phyloP scores from a whole-genome alignment of 1,140 invertebrate species.

The Drosophila nikananu region DNA sequence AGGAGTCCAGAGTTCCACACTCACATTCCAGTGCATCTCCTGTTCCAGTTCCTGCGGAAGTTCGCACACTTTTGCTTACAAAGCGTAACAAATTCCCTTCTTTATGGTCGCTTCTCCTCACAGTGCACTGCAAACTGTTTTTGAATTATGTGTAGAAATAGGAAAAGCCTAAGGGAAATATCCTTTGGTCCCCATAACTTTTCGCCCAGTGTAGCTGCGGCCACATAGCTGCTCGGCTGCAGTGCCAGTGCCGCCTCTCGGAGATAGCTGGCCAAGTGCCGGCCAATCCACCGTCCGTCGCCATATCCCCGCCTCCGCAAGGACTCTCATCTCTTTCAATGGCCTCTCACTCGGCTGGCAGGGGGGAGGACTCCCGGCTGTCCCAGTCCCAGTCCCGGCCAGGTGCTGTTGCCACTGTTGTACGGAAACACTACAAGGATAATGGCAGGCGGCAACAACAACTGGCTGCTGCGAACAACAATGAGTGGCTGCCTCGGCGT shows the following conservation, averaged over 20 bases:
- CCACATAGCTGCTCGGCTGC: slow-evolving; percentile 32
- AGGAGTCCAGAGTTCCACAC: too few relatives aligned
- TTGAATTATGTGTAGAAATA: neutral
- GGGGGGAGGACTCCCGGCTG: neutral
- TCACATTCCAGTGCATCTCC: slow-evolving; percentile 27
- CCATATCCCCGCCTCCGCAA: slow-evolving; percentile 9
- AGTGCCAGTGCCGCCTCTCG: slow-evolving; percentile 45
- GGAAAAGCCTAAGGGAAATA: neutral
- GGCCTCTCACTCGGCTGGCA: slow-evolving; percentile 61
- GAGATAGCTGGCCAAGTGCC: slow-evolving; percentile 37
- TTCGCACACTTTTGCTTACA: slow-evolving; percentile 62
- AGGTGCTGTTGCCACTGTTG: slow-evolving; percentile 62
- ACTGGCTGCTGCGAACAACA: slow-evolving; percentile 52
- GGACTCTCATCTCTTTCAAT: slow-evolving; percentile 50
- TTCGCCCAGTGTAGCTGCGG: slow-evolving; percentile 2
- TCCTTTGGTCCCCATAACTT: neutral
- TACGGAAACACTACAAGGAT: slow-evolving; percentile 60
- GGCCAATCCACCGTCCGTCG: slow-evolving; percentile 21
- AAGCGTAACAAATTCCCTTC: slow-evolving; percentile 48
- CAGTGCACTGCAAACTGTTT: slow-evolving; percentile 10
- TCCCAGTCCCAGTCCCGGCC: slow-evolving; percentile 5
- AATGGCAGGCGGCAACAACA: slow-evolving; percentile 49
- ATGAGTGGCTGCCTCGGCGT: slow-evolving; percentile 45
- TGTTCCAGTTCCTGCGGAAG: slow-evolving; percentile 56
- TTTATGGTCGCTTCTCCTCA: neutral